Evolutionary conservation across 2,888 invertebrate species (phyloP).

Genomic region (Philhelius pedissequus): DNA sequence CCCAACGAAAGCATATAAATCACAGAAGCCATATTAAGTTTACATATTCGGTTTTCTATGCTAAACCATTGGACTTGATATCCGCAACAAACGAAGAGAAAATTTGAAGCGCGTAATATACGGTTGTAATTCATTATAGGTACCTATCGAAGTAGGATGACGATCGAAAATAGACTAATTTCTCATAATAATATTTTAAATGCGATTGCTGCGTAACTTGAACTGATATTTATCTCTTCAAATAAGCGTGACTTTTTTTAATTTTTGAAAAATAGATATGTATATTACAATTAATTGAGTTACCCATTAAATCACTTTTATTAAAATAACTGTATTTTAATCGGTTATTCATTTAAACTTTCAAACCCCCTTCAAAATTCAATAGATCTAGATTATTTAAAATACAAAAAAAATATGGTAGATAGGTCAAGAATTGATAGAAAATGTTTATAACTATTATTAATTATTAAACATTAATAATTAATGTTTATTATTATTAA

Average conservation of each 20-base stretch:
- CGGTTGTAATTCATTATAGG: constrained; percentile 70
- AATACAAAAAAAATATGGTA: too few species aligned
- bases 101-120: constrained; percentile 70
- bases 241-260: constrained; percentile 43
- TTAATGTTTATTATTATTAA: too few species aligned
- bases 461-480: too few species aligned
- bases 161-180: constrained; percentile 29
- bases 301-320: constrained; percentile 13
- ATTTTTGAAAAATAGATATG: constrained; percentile 18
- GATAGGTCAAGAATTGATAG: too few species aligned
- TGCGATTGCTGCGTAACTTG: background rate
- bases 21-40: constrained; percentile 65
- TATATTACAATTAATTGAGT: background rate
- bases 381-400: too few species aligned
- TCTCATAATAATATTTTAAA: background rate
- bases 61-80: constrained; percentile 71
- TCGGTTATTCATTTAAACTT: background rate
- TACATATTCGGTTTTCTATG: constrained; percentile 60
- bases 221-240: constrained; percentile 36
- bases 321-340: background rate
- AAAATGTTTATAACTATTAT: too few species aligned
- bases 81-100: constrained; percentile 69
- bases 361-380: too few species aligned
- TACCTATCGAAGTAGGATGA: background rate
- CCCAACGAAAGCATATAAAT: constrained; percentile 67